Conservation (phyloP, 2,888 invertebrate genomes). For the Augiades crinisus region DNA sequence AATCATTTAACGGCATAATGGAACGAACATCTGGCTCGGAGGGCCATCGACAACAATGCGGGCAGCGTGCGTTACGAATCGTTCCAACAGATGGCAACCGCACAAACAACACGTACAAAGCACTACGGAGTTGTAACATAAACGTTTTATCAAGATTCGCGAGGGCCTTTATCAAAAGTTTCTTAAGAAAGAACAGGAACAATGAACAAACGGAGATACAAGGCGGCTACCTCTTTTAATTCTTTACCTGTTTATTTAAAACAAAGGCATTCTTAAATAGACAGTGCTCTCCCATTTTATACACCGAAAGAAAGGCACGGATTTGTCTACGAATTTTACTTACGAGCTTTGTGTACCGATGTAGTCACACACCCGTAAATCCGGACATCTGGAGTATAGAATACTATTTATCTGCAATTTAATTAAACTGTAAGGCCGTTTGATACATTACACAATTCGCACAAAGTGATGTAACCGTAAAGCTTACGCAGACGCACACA, state of each 20-base stretch:
- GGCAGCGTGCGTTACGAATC: slow-evolving; percentile 24
- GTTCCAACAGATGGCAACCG: slow-evolving; percentile 27
- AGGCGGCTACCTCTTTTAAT: slow-evolving; percentile 26
- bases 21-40: slow-evolving; percentile 28
- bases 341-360: slow-evolving; percentile 8
- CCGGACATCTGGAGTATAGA: background rate
- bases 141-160: slow-evolving; percentile 24
- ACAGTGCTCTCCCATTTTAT: slow-evolving; percentile 25
- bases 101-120: background rate
- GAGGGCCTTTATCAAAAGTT: slow-evolving; percentile 23
- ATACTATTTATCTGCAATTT: background rate
- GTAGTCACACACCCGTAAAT: no score
- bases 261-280: slow-evolving; percentile 27
- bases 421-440: background rate
- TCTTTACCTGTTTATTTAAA: slow-evolving; percentile 25
- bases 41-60: slow-evolving; percentile 26
- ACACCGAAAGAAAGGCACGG: slow-evolving; percentile 18
- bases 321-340: slow-evolving; percentile 25
- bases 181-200: slow-evolving; percentile 22
- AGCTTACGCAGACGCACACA: background rate
- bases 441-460: slow-evolving; percentile 1
- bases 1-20: slow-evolving; percentile 11
- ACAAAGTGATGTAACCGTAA: slow-evolving; percentile 1
- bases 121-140: slow-evolving; percentile 9
- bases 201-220: slow-evolving; percentile 26